A percentile compares a stretch with the other conserved stretches of the same genome.
Conservation (phyloP, 2,888 invertebrate genomes). For the Lymantria monacha region DNA sequence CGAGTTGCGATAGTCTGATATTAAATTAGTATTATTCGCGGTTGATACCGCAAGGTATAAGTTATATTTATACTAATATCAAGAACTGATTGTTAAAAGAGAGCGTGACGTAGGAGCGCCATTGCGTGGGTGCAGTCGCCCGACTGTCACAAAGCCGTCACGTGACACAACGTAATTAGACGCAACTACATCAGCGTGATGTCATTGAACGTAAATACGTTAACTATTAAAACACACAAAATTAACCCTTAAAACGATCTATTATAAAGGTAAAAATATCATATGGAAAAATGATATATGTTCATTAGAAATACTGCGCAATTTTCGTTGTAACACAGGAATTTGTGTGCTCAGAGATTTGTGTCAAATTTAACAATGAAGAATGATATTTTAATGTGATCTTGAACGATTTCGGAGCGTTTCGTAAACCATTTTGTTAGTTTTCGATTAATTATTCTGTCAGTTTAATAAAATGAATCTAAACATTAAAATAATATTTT, state of each 20-base stretch:
- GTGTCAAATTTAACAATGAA: constrained; percentile 24
- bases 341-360: constrained; percentile 23
- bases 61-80: too few species aligned
- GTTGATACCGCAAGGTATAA: too few species aligned
- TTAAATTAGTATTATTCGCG: too few species aligned
- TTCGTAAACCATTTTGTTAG: constrained; percentile 3
- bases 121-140: constrained; percentile 40
- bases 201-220: constrained; percentile 34
- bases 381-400: constrained; percentile 18
- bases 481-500: neutral
- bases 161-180: constrained; percentile 54
- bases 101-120: constrained; percentile 36
- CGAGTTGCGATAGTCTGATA: too few species aligned
- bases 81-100: constrained; percentile 1
- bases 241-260: constrained; percentile 3
- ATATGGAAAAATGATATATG: neutral
- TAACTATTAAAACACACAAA: constrained; percentile 19
- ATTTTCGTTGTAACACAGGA: constrained; percentile 33
- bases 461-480: constrained; percentile 3
- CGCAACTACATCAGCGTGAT: constrained; percentile 42
- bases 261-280: constrained; percentile 12
- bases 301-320: constrained; percentile 30
- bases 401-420: constrained; percentile 15
- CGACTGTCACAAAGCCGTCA: constrained; percentile 47
- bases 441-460: constrained; percentile 13